These are phyloP conservation scores for Mormyrus lacerda DNA, from an alignment of 2,113 vertebrate species.

Conservation along the genomic window DNA sequence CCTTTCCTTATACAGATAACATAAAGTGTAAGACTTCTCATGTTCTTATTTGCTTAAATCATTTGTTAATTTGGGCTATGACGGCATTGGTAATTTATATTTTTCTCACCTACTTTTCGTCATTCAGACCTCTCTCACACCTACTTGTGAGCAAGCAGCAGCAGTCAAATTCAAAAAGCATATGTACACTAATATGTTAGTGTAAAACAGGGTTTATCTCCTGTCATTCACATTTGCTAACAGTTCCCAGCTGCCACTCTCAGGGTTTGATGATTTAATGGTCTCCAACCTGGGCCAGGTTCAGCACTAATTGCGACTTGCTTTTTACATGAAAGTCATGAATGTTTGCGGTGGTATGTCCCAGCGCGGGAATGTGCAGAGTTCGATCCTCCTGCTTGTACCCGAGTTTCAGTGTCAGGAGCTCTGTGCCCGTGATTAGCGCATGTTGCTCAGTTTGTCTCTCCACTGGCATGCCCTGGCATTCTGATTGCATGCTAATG, in stretches of 20 bases:
- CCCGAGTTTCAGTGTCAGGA: neutral
- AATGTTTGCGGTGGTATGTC: neutral
- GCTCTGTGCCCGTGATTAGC: neutral
- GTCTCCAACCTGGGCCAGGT: neutral
- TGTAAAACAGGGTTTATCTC: neutral
- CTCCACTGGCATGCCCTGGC: neutral
- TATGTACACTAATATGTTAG: neutral
- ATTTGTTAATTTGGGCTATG: neutral
- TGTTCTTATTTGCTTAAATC: neutral
- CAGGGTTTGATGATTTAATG: neutral
- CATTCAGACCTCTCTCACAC: neutral
- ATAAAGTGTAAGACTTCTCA: neutral
- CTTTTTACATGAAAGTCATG: neutral
- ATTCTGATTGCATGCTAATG: neutral
- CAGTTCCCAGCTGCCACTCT: neutral
- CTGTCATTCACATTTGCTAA: neutral
- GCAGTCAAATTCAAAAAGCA: neutral
- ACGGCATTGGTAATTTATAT: neutral
- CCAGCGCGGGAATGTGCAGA: neutral
- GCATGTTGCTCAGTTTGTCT: neutral
- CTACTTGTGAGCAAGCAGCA: neutral
- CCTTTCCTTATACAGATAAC: neutral
- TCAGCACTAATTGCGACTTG: neutral
- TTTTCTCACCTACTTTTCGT: neutral
- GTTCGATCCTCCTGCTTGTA: neutral